Evolutionary conservation across 1,140 invertebrate genomes (phyloP), one percentile per base, ranked within the genome.

Genomic region (Diabrotica undecimpunctata): DNA sequence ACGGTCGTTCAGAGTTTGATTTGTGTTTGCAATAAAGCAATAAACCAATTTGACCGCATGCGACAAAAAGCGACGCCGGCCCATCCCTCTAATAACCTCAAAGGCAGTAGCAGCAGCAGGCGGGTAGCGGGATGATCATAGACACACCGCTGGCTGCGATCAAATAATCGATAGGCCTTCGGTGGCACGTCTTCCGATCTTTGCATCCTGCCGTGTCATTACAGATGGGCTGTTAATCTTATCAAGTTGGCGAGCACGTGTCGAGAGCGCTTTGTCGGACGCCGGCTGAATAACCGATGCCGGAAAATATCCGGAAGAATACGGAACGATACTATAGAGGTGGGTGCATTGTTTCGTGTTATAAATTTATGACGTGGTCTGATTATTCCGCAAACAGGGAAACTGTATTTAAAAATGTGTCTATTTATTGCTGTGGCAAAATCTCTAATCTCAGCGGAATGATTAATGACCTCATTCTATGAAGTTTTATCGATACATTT

Each of bases 191-290:
- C 58, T 63, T 58, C n/a, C 64, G 67, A 69, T 69, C 67, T 69
- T 69, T 69, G 67, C 67, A 69, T 69, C 67, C 64, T 69, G 65
- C 61, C 62, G 66, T 67, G 69, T 70, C 69, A 70, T 70, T 70
- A 68, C 63, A 61, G 69, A 70, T 70, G 64, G 63, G 61, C 69
- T 68, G 69, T 70, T 70, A 70, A 70, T 70, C 69, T 66, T 65
- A 68, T 70, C 69, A 68, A 68, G 66, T 63, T 63, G 62, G 62
- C 66, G 66, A 70, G 66, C 69, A 70, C 69, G 69, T 70, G 69
- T 67, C 63, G 39, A 36, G 62, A 68, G 54, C 66, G 66, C 66
- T 70, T 65, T 63, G 64, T 68, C 56, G 66, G 61, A 67, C 66
- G 63, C 52, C 52, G 11, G 13, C 56, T 41, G 69, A 70, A 70